These are phyloP conservation scores for Sphecodes monilicornis DNA, from an alignment of 2,888 invertebrate genomes.

Conservation along the genomic window DNA sequence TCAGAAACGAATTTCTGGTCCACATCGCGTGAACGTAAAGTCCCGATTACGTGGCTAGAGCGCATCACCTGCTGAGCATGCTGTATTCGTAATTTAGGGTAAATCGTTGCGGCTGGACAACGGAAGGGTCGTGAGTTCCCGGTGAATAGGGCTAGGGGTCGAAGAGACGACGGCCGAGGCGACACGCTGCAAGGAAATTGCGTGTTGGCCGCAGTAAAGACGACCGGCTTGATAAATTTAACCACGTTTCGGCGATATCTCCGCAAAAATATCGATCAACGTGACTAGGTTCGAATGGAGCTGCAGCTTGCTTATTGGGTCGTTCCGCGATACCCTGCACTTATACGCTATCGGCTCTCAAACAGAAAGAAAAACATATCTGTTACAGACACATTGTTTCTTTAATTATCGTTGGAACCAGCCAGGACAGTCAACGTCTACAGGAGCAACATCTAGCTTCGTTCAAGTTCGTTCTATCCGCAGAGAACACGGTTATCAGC, in stretches of 20 bases:
- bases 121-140: constrained; percentile 7
- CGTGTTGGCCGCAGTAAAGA: constrained; percentile 25
- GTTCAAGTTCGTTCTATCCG: neutral
- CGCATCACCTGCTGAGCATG: constrained; percentile 17
- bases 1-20: neutral
- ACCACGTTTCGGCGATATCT: constrained; percentile 25
- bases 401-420: neutral
- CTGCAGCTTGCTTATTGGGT: neutral
- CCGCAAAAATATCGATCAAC: constrained; percentile 52
- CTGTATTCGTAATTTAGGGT: constrained; percentile 39
- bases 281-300: neutral
- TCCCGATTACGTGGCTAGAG: constrained; percentile 23
- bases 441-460: neutral
- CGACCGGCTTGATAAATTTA: constrained; percentile 38
- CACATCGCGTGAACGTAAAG: neutral
- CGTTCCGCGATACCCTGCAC: neutral
- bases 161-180: constrained; percentile 7
- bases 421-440: neutral
- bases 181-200: constrained; percentile 37
- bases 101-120: neutral
- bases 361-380: neutral
- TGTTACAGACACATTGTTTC: neutral
- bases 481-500: neutral
- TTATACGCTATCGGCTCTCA: neutral
- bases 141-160: neutral